phyloP scores from a whole-genome alignment of 2,888 invertebrate genomes.

The Oscheius sp. region DNA sequence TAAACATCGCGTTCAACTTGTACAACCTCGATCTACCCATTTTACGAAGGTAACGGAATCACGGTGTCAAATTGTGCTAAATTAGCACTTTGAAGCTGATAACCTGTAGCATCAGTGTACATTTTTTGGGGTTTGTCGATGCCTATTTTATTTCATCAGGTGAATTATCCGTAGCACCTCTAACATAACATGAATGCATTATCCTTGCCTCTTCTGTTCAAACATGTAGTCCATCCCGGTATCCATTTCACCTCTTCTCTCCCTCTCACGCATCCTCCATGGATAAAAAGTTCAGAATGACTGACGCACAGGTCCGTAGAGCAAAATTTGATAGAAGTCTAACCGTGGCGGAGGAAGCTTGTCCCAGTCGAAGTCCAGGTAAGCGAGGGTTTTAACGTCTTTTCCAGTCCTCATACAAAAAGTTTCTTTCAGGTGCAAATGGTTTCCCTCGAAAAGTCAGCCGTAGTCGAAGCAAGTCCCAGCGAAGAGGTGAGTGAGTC shows the following conservation, averaged over 20 bases:
- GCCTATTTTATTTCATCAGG: too few relatives aligned
- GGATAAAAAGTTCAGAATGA: conserved; percentile 12
- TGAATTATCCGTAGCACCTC: too few relatives aligned
- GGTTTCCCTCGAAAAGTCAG: conserved; percentile 42
- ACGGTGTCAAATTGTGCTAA: too few relatives aligned
- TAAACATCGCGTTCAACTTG: too few relatives aligned
- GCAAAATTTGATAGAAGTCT: conserved; percentile 43
- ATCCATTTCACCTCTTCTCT: conserved; percentile 2
- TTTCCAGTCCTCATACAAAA: background rate
- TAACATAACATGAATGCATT: background rate
- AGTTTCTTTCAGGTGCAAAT: conserved; percentile 40
- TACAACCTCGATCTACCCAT: too few relatives aligned
- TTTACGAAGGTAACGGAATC: too few relatives aligned
- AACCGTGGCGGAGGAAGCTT: conserved; percentile 40
- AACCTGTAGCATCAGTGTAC: too few relatives aligned
- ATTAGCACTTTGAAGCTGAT: too few relatives aligned
- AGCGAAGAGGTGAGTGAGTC: conserved; percentile 43
- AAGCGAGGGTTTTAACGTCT: background rate
- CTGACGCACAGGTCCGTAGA: conserved; percentile 22
- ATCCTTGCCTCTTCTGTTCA: background rate
- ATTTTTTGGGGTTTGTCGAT: too few relatives aligned
- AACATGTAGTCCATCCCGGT: background rate
- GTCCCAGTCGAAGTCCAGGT: conserved; percentile 27
- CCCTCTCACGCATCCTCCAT: too few relatives aligned
- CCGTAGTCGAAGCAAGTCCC: conserved; percentile 46